phyloP scores from a whole-genome alignment of 2,888 invertebrate species.

The Phyllotreta striolata region DNA sequence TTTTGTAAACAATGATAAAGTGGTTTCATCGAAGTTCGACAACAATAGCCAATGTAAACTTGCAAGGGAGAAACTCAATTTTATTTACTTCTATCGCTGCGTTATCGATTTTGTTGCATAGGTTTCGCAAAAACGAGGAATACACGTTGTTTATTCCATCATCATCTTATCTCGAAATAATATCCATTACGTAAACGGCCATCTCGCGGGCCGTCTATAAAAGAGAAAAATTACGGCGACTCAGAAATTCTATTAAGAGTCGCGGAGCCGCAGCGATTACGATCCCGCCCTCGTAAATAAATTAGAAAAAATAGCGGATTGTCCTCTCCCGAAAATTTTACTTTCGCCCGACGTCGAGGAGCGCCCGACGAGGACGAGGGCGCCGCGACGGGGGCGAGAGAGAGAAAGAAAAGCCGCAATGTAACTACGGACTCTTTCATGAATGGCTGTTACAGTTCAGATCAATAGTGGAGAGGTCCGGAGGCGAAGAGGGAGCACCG shows the following conservation, averaged over 20 bases:
- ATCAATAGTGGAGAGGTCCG: conserved; percentile 55
- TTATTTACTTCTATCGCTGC: too few species aligned
- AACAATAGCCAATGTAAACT: neutral
- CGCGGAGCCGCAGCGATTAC: conserved; percentile 23
- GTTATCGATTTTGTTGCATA: too few species aligned
- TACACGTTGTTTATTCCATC: neutral
- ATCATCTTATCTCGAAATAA: neutral
- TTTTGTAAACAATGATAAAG: too few species aligned
- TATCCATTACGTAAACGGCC: neutral
- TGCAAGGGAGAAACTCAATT: neutral
- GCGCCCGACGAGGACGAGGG: conserved; percentile 38
- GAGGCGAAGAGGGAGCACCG: conserved; percentile 43
- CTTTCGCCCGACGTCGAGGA: conserved; percentile 39
- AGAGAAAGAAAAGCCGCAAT: conserved; percentile 52
- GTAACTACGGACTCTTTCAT: conserved; percentile 52
- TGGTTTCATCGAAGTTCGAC: too few species aligned
- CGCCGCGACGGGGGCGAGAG: conserved; percentile 34
- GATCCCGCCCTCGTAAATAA: conserved; percentile 26
- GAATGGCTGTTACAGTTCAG: conserved; percentile 55
- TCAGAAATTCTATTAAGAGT: conserved; percentile 16
- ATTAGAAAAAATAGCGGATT: conserved; percentile 29
- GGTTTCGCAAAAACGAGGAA: neutral
- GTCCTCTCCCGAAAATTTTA: conserved; percentile 36
- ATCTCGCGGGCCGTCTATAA: neutral
- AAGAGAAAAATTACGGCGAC: conserved; percentile 6